Percentiles rank a stretch among this genome's conserved stretches.
These are phyloP conservation scores for Zeus faber DNA, from an alignment of 2,113 vertebrate genomes.

Conservation along the genomic window DNA sequence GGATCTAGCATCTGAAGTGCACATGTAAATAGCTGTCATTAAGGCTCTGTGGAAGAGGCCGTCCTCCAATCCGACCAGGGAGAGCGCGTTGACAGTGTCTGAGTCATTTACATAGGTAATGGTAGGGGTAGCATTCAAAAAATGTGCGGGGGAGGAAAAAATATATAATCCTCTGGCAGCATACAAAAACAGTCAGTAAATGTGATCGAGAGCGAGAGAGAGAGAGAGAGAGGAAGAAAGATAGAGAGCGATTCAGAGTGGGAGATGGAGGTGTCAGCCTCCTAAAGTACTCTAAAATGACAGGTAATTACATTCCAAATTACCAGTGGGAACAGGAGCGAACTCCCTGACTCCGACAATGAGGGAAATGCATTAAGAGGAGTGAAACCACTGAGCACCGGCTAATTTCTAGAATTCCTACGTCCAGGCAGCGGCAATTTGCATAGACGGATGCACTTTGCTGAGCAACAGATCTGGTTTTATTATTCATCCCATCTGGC, in stretches of 20 bases:
- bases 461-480: slow-evolving; percentile 24
- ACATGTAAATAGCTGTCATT: slow-evolving; percentile 42
- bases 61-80: slow-evolving; percentile 37
- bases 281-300: slow-evolving; percentile 64
- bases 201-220: background rate
- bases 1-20: too few relatives aligned
- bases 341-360: slow-evolving; percentile 49
- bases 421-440: slow-evolving; percentile 47
- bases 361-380: slow-evolving; percentile 50
- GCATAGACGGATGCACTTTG: slow-evolving; percentile 39
- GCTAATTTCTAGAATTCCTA: slow-evolving; percentile 43
- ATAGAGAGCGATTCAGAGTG: slow-evolving; percentile 34
- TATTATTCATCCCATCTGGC: slow-evolving; percentile 14
- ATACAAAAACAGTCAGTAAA: slow-evolving; percentile 41
- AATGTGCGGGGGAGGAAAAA: slow-evolving; percentile 64
- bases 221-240: slow-evolving; percentile 5
- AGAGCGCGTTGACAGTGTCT: slow-evolving; percentile 32
- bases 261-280: slow-evolving; percentile 55
- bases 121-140: slow-evolving; percentile 61
- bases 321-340: slow-evolving; percentile 56
- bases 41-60: slow-evolving; percentile 41
- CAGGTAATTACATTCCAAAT: slow-evolving; percentile 71
- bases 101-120: slow-evolving; percentile 72
- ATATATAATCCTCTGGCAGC: slow-evolving; percentile 50
- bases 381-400: slow-evolving; percentile 37